Percentiles rank a stretch among this genome's conserved stretches.
These are phyloP conservation scores for Sorex maritimensis DNA, from an alignment of 2,797 vertebrate species.

Conservation along the genomic window DNA sequence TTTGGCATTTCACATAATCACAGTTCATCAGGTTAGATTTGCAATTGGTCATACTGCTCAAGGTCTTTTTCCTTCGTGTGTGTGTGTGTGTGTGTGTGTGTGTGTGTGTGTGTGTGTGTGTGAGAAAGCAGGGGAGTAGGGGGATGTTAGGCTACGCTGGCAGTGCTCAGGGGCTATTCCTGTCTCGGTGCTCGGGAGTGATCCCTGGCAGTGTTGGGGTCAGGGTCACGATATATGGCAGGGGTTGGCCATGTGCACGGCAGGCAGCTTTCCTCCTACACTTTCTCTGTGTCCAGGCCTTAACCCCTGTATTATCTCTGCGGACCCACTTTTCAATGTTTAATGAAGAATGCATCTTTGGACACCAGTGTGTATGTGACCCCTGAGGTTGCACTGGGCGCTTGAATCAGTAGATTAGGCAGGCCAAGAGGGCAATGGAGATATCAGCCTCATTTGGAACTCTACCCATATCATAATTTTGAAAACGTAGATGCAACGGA, in stretches of 20 bases:
- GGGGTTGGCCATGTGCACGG: no score
- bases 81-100: no score
- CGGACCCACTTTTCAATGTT: background rate
- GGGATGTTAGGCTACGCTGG: no score
- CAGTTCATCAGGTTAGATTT: background rate
- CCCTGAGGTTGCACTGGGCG: background rate
- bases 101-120: no score
- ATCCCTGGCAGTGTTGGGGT: no score
- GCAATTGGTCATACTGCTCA: constrained; percentile 16
- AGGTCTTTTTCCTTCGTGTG: background rate
- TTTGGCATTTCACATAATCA: background rate
- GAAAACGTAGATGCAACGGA: background rate
- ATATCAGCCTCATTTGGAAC: constrained; percentile 1
- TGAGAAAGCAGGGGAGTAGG: no score
- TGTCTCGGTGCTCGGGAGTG: no score
- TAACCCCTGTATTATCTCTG: no score
- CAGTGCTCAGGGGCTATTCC: no score
- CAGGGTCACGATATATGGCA: no score
- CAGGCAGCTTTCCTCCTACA: no score
- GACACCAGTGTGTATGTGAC: background rate
- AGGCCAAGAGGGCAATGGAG: background rate
- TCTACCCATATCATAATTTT: constrained; percentile 20
- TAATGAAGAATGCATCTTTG: constrained; percentile 25
- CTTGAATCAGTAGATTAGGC: constrained; percentile 29
- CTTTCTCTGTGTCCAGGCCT: no score